Conservation (phyloP, 2,113 vertebrate species). For the Cyprinus carpio region DNA sequence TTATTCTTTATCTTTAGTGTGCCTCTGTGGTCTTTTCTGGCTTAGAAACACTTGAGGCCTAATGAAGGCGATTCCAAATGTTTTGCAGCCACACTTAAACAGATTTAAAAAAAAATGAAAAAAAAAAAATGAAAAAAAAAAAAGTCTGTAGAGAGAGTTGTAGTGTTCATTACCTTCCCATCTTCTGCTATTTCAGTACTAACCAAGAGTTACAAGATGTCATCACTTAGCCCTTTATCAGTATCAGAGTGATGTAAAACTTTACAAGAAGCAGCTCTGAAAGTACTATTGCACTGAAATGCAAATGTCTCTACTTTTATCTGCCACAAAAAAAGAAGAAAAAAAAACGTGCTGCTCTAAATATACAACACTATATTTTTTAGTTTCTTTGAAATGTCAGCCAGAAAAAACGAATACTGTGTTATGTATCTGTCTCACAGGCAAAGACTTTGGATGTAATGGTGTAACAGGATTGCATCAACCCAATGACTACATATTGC, state of each 20-base stretch:
- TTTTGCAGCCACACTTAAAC: not conserved
- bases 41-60: not conserved
- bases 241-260: conserved; percentile 8
- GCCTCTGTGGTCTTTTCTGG: not conserved
- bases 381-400: not conserved
- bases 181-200: not conserved
- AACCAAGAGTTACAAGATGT: conserved; percentile 21
- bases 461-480: not conserved
- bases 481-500: not conserved
- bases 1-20: not conserved
- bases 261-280: not conserved
- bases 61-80: not conserved
- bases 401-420: not conserved
- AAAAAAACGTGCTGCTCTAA: not conserved
- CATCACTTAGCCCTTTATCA: not conserved
- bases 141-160: not conserved
- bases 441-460: not conserved
- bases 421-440: not conserved
- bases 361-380: not conserved
- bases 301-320: not conserved
- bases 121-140: not conserved
- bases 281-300: conserved; percentile 1
- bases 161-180: not conserved
- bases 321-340: not conserved
- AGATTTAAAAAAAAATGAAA: not conserved